Conservation (phyloP, 2,113 vertebrate species). For the Rhineura floridana region DNA sequence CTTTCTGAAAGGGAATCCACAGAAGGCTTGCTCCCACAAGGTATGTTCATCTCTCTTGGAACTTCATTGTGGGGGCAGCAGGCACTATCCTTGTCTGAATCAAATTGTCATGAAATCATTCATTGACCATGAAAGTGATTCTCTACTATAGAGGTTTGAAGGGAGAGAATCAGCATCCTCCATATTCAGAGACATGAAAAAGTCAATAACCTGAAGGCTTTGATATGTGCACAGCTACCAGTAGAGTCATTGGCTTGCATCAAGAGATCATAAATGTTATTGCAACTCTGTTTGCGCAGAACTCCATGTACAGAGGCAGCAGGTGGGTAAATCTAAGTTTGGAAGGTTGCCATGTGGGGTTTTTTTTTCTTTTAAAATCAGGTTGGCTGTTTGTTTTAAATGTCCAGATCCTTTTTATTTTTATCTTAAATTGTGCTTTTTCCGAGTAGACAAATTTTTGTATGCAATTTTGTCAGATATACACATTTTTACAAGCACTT, state of each 20-base stretch:
- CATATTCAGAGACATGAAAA: background rate
- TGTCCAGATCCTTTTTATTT: background rate
- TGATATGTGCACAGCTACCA: background rate
- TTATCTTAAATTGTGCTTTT: background rate
- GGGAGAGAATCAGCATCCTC: background rate
- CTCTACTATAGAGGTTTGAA: background rate
- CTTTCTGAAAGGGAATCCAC: no score
- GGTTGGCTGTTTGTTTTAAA: background rate
- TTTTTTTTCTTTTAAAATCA: background rate
- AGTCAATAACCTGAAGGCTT: background rate
- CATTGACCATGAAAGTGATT: background rate
- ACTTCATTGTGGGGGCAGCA: background rate
- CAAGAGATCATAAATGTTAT: background rate
- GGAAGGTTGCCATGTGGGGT: background rate
- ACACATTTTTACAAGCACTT: no score
- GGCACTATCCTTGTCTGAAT: background rate
- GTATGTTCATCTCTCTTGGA: background rate
- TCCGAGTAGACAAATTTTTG: background rate
- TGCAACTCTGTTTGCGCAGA: slow-evolving; percentile 29
- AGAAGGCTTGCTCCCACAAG: background rate
- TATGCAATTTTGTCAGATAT: no score
- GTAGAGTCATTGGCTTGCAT: background rate
- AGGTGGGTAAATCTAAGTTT: slow-evolving; percentile 2
- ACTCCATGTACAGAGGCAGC: background rate
- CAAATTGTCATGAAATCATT: background rate